Percentiles rank a stretch among this genome's conserved stretches.
These are phyloP conservation scores for Phylloscopus collybita DNA, from an alignment of 2,797 vertebrate species.

Conservation along the genomic window DNA sequence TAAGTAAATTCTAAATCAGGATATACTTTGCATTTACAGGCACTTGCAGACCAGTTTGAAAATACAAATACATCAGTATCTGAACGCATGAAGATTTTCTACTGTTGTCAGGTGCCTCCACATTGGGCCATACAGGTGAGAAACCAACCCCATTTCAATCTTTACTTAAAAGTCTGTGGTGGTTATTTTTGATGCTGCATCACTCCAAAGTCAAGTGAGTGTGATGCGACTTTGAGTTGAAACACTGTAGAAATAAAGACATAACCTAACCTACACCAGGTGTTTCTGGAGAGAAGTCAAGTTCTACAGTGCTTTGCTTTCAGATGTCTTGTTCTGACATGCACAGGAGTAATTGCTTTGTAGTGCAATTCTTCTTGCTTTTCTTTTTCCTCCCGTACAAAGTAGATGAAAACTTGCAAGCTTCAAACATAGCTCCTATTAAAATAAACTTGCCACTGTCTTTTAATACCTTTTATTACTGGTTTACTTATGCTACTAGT, in stretches of 20 bases:
- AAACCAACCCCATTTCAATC: background rate
- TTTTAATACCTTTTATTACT: background rate
- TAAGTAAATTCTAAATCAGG: background rate
- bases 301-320: background rate
- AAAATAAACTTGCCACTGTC: background rate
- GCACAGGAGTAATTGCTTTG: background rate
- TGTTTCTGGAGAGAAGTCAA: background rate
- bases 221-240: background rate
- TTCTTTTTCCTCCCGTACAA: background rate
- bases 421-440: background rate
- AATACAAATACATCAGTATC: constrained; percentile 78
- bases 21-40: constrained; percentile 60
- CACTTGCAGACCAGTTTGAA: constrained; percentile 90
- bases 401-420: background rate
- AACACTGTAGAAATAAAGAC: background rate
- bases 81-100: constrained; percentile 94
- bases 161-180: background rate
- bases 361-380: background rate
- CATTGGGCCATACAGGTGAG: constrained; percentile 90
- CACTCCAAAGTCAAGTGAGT: background rate
- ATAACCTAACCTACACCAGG: background rate
- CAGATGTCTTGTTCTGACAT: background rate
- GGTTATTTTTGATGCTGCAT: background rate
- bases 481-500: background rate
- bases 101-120: constrained; percentile 88